Evolutionary conservation across 2,113 vertebrate genomes (phyloP), one percentile per base, ranked within the genome.

Genomic region (Emydura subglobosa): DNA sequence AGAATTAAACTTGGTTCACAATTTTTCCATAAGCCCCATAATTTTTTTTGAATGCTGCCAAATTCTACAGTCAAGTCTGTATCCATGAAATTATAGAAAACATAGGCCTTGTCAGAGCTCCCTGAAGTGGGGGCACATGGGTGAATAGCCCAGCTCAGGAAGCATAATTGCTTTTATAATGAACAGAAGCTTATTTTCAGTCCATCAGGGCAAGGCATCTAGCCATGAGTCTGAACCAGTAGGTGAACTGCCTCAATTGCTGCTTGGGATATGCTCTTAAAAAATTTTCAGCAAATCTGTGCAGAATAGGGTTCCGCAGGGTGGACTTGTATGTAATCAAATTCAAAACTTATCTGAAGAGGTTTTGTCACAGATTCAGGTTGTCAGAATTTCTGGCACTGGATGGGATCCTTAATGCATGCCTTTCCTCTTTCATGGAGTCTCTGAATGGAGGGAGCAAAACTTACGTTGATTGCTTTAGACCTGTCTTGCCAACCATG

Each of bases 391-490:
- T 72, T 72, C 21, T 39, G 34, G 9, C n/a, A 39, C n/a, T 8
- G 8, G n/a, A 24, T 42, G 12, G 51, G 39, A 54, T 25, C 19
- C 34, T 16, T 14, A 1, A 7, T 88, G 22, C 3, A 3, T n/a
- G 7, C 42, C 68, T 84, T 6, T 89, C 80, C 94, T 90, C n/a
- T 68, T 85, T 54, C 86, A 65, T 92, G 91, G 44, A 79, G 81
- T 85, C 34, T 88, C 82, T 91, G 88, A 86, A 95, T 93, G 90
- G 79, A 95, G 12, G 83, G 94, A 78, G 17, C 68, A 57, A 7
- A 76, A 90, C 72, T 31, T 72, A 72, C 19, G 34, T 3, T 72
- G 68, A 72, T 72, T 89, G 34, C 47, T 94, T 94, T 86, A 84
- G 55, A 55, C 17, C 17, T 13, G 9, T 39, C n/a, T 39, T 39